phyloP scores from a whole-genome alignment of 1,140 invertebrate genomes.

The Mycetomoellerius zeteki region DNA sequence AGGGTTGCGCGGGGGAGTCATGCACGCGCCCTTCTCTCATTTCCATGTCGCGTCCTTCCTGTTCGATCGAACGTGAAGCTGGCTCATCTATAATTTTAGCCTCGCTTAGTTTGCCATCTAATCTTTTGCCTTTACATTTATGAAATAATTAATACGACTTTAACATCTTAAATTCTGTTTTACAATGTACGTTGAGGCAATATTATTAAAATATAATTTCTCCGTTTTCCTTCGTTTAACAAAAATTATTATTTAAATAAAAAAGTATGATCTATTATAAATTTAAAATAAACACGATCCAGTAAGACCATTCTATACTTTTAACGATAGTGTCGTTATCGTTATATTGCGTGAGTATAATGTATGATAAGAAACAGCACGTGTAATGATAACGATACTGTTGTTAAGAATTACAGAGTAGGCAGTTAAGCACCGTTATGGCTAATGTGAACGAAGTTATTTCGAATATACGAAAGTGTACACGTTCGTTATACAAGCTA shows the following conservation, averaged over 20 bases:
- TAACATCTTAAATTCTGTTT: background rate
- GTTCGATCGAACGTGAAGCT: constrained; percentile 36
- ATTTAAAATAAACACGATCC: too few relatives aligned
- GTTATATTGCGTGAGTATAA: too few relatives aligned
- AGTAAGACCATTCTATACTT: too few relatives aligned
- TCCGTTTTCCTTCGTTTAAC: background rate
- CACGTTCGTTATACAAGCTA: background rate
- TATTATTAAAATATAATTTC: background rate
- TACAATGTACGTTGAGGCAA: background rate
- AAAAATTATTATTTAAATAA: background rate
- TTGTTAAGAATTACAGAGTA: too few relatives aligned
- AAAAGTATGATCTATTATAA: too few relatives aligned
- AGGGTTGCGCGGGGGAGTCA: constrained; percentile 24
- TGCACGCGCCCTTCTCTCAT: constrained; percentile 3
- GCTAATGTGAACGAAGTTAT: background rate
- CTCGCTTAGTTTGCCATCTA: background rate
- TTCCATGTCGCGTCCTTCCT: constrained; percentile 13
- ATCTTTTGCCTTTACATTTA: background rate
- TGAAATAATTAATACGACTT: background rate
- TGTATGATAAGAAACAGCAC: too few relatives aligned
- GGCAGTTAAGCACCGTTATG: too few relatives aligned
- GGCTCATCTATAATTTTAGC: constrained; percentile 40
- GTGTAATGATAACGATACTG: too few relatives aligned
- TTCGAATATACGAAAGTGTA: background rate
- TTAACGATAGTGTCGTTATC: too few relatives aligned